Evolutionary conservation across 1,140 invertebrate genomes (phyloP), one percentile per base, ranked within the genome.

Genomic region (Neodiprion pinetum): DNA sequence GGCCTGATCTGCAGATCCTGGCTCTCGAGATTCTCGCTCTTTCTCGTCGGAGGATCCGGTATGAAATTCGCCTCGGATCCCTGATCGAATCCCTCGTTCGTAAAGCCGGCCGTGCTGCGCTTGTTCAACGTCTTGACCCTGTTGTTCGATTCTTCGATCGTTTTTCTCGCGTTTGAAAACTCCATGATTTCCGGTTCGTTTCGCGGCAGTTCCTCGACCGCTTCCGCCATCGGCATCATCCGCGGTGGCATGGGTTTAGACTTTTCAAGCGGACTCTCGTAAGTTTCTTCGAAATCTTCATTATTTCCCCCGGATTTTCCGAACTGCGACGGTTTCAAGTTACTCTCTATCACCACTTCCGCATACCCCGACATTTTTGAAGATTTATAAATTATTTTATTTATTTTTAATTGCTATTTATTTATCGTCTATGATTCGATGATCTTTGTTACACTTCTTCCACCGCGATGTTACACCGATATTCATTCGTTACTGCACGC

Each of bases 111-210:
- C 17, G 17, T 21, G 17, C 17, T 21, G 17, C 17, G 17, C 17
- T 21, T 21, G 17, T 21, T 21, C 17, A 21, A 21, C 17, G 17
- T 40, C 17, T 14, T 68, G 28, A 68, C 67, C 28, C 10, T n/a
- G 67, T 17, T 40, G 28, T 17, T 68, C 67, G 21, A 68, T 9
- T 21, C 28, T 11, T 17, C 11, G 10, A 17, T 9, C 10, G 11
- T 21, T 11, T 21, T 68, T 68, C 67, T 68, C 11, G 3, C 67
- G 67, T 68, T 68, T 21, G 67, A 68, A 40, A 68, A 68, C 67
- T 68, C 67, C 67, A 68, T 68, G n/a, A 68, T 40, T 68, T 68
- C 67, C 28, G 67, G 67, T 68, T 68, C 67, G 21, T 68, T 4
- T 11, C 67, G n/a, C 9, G 28, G 28, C n/a, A 17, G 21, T 21